A percentile compares a stretch with the other conserved stretches of the same genome.
phyloP scores from a whole-genome alignment of 2,113 vertebrate species.

The Acrocephalus kingi region DNA sequence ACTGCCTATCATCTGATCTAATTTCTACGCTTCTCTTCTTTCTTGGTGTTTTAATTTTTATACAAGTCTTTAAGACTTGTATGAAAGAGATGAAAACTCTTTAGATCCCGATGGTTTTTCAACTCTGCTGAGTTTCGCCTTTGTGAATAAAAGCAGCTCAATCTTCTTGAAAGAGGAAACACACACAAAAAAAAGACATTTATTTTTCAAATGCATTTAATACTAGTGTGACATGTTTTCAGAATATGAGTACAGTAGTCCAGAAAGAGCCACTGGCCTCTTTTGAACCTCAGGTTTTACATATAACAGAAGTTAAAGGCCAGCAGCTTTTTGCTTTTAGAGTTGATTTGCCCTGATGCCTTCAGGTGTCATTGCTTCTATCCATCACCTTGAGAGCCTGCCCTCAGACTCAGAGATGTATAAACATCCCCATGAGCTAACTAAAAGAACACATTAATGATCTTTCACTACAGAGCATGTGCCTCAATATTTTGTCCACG shows the following conservation, averaged over 20 bases:
- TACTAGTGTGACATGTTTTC: not conserved
- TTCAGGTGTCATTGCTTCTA: not conserved
- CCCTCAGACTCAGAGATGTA: not conserved
- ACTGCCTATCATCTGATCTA: not conserved
- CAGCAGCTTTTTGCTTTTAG: not conserved
- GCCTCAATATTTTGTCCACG: not conserved
- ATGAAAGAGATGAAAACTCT: not conserved
- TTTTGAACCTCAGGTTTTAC: not conserved
- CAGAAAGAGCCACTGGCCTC: not conserved
- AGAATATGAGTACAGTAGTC: not conserved
- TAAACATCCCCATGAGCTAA: not conserved
- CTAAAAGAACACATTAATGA: not conserved
- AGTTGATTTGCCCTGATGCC: not conserved
- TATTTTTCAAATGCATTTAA: not conserved
- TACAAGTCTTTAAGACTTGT: not conserved
- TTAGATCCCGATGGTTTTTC: not conserved
- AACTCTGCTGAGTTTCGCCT: not conserved
- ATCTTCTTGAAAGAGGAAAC: not conserved
- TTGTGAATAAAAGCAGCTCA: not conserved
- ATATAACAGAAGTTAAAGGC: not conserved
- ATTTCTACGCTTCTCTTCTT: not conserved
- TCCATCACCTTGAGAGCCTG: not conserved
- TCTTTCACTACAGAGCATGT: not conserved
- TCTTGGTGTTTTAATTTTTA: not conserved
- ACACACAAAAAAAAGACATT: not conserved